Evolutionary conservation across 1,140 invertebrate species (phyloP), one percentile per base, ranked within the genome.

Genomic region (Drosophila subpulchrella): DNA sequence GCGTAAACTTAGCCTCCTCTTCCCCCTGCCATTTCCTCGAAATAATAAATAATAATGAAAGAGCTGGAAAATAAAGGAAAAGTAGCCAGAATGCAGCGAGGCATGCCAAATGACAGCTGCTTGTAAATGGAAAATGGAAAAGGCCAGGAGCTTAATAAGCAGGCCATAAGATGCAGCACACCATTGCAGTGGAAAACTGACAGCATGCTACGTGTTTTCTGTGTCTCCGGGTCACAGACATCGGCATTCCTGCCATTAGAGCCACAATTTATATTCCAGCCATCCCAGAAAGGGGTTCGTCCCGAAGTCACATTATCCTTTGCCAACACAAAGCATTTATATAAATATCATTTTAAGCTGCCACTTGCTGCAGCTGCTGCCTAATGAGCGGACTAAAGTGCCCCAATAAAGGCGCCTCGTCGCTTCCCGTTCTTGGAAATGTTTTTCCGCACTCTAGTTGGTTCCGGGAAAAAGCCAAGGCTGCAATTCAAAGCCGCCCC

Each of bases 321-420:
- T 81, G 51, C 42, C 72, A 48, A 46, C 50, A 70, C 42, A 70
- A 48, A 66, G 62, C 75, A 79, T 88, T 83, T 79, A 88, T 81
- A 85, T 81, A 85, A 86, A 86, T 85, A 86, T 67, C 78, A 65
- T 68, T 80, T 68, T 65, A 86, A 78, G 82, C 77, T 68, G 78
- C 38, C 73, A 71, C 66, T 76, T 58, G 60, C 72, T 76, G 78
- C 83, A 89, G 83, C 75, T 88, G 84, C 71, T 88, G 84, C 79
- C 84, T 88, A 88, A 88, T 88, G 83, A 88, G 84, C 83, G 84
- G 76, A 72, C 89, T 88, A 79, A 83, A 81, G 63, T 63, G 50
- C 50, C 57, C 47, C 79, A 42, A 71, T 44, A 36, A 20, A 24
- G 58, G 24, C 42, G 32, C 30, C 57, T 13, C 6, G 13, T 27